A percentile compares a stretch with the other conserved stretches of the same genome.
phyloP scores from a whole-genome alignment of 2,888 invertebrate genomes.

The Plemyria rubiginata region DNA sequence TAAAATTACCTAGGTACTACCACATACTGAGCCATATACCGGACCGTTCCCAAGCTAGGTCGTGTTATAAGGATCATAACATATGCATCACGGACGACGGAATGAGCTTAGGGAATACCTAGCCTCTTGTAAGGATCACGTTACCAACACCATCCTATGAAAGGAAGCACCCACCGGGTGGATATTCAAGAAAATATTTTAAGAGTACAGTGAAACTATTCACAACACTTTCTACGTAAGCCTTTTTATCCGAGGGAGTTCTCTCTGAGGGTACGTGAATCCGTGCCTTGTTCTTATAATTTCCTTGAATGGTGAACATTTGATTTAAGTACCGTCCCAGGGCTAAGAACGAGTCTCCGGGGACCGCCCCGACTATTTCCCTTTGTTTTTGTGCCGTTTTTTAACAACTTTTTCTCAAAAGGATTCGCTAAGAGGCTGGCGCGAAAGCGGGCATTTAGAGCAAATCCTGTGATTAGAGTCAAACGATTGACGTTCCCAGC shows the following conservation, averaged over 20 bases:
- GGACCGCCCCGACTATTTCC: conserved; percentile 81
- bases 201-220: conserved; percentile 59
- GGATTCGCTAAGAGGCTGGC: conserved; percentile 68
- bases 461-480: conserved; percentile 73
- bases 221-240: conserved; percentile 62
- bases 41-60: conserved; percentile 13
- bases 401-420: conserved; percentile 76
- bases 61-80: conserved; percentile 27
- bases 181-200: conserved; percentile 45
- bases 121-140: conserved; percentile 27
- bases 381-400: conserved; percentile 79
- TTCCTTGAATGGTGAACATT: conserved; percentile 82
- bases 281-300: conserved; percentile 80
- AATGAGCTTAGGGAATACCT: conserved; percentile 34
- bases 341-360: conserved; percentile 73
- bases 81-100: conserved; percentile 26
- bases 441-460: conserved; percentile 67
- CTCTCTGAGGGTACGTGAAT: conserved; percentile 64
- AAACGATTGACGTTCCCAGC: conserved; percentile 68
- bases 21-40: conserved; percentile 9
- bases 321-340: conserved; percentile 83
- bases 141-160: conserved; percentile 30
- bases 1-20: conserved; percentile 2
- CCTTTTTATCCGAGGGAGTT: conserved; percentile 70
- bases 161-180: conserved; percentile 23